Evolutionary conservation across 2,888 invertebrate species (phyloP).

Genomic region (Quadriops clusia): DNA sequence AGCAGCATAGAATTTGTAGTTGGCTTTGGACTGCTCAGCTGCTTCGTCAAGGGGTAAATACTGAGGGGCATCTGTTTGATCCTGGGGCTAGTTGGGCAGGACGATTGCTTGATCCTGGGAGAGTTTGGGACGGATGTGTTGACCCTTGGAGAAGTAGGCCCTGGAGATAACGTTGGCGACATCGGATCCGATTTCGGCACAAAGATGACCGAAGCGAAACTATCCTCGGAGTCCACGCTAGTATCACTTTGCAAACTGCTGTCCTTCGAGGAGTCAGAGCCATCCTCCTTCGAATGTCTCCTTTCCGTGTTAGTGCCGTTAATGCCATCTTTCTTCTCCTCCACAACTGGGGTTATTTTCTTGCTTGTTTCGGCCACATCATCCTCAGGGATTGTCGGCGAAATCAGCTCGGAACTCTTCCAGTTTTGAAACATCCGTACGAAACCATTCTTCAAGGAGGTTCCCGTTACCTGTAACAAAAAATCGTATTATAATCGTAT

Average conservation of each 20-base stretch:
- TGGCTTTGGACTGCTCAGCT: slow-evolving; percentile 47
- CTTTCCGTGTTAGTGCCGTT: slow-evolving; percentile 42
- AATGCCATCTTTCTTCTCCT: slow-evolving; percentile 26
- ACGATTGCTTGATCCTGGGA: slow-evolving; percentile 58
- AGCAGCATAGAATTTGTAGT: slow-evolving; percentile 26
- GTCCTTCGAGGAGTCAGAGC: slow-evolving; percentile 79
- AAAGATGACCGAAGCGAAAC: slow-evolving; percentile 85
- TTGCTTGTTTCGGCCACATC: slow-evolving; percentile 20
- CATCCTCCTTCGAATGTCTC: slow-evolving; percentile 73
- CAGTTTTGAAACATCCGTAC: slow-evolving; percentile 77
- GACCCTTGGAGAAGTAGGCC: slow-evolving; percentile 49
- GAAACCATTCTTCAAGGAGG: slow-evolving; percentile 60
- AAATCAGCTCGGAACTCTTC: slow-evolving; percentile 46
- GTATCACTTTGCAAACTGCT: slow-evolving; percentile 88
- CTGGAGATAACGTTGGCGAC: slow-evolving; percentile 50
- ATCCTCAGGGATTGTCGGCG: slow-evolving; percentile 32
- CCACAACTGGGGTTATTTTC: slow-evolving; percentile 18
- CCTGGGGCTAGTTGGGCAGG: slow-evolving; percentile 53
- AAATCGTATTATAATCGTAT: no score
- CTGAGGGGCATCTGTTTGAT: slow-evolving; percentile 48
- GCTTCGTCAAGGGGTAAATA: slow-evolving; percentile 46
- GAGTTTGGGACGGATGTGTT: slow-evolving; percentile 67
- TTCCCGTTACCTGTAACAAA: no score
- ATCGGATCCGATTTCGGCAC: slow-evolving; percentile 70
- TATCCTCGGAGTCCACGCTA: slow-evolving; percentile 87